Conservation (phyloP, 2,888 invertebrate genomes). For the Pammene aurita region DNA sequence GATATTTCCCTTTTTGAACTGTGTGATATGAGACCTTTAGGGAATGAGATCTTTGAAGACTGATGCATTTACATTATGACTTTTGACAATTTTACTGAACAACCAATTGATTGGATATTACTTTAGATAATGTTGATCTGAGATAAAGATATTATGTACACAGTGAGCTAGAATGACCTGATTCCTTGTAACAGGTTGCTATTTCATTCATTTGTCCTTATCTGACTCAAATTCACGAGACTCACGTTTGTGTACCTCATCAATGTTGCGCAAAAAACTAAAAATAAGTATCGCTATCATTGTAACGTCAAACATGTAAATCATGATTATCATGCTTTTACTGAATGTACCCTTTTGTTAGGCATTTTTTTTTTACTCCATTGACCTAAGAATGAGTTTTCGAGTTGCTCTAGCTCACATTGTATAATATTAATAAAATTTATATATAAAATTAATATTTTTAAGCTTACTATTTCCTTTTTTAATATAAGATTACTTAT, state of each 20-base stretch:
- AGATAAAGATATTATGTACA: slow-evolving; percentile 46
- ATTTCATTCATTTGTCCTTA: too few species aligned
- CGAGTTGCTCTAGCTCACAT: not conserved
- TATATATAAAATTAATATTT: slow-evolving; percentile 16
- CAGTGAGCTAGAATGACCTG: not conserved
- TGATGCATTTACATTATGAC: slow-evolving; percentile 69
- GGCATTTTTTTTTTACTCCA: not conserved
- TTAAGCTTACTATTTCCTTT: slow-evolving; percentile 19
- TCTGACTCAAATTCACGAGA: too few species aligned
- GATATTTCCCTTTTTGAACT: slow-evolving; percentile 44
- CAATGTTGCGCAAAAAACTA: too few species aligned
- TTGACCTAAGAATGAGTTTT: not conserved
- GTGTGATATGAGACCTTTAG: slow-evolving; percentile 42
- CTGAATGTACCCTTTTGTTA: too few species aligned
- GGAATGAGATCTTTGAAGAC: slow-evolving; percentile 57
- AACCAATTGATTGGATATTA: slow-evolving; percentile 48
- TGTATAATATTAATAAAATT: slow-evolving; percentile 41
- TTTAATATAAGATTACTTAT: slow-evolving; percentile 22
- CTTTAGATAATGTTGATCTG: slow-evolving; percentile 53
- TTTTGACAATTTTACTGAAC: slow-evolving; percentile 51
- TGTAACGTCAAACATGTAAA: too few species aligned
- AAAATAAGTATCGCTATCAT: too few species aligned
- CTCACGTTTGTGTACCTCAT: too few species aligned
- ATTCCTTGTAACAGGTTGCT: not conserved
- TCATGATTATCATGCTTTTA: too few species aligned